Evolutionary conservation across 2,797 vertebrate genomes (phyloP), one percentile per base, ranked within the genome.

Genomic region (Eidolon dupreanum): DNA sequence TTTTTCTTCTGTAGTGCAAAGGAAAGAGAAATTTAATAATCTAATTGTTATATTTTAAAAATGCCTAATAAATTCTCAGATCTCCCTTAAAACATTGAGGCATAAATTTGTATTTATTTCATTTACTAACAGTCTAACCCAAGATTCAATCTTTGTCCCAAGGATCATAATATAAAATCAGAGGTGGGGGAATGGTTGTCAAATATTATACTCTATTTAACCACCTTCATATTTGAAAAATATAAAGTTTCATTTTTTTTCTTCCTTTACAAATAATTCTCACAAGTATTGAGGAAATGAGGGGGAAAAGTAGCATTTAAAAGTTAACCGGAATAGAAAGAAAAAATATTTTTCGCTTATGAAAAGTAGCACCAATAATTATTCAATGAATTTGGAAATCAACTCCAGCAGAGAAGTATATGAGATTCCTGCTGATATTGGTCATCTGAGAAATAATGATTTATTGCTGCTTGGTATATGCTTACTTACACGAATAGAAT

Each of bases 371-470:
- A 98, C 98, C 96, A 98, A 98, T 98, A 98, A 99, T 99, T 98
- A 99, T 98, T 98, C 98, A 99, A 98, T 98, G 98, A 98, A 98
- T 98, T 98, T 98, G 96, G 94, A 98, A 98, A 98, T 98, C 97
- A 98, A 0, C 98, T 98, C 98, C 98, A 98, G 98, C 98, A 97
- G 98, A 90, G 98, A 98, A 98, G 97, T 97, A 93, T 98, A 98
- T 98, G 98, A 98, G 98, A 96, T 97, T 98, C 98, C 98, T 98
- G 98, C 98, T 98, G 98, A 94, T 98, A 98, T 66, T 98, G 98
- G 98, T 98, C 98, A 99, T 98, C 97, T 98, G 98, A 98, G 98
- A 98, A 98, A 98, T 98, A 98, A 98, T 98, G 98, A 99, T 98
- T 98, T 98, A 99, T 98, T 98, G 98, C 97, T 98, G 88, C 97